Base-by-base conservation (phyloP, 2,888 invertebrate species). In the Lomographa bimaculata region DNA sequence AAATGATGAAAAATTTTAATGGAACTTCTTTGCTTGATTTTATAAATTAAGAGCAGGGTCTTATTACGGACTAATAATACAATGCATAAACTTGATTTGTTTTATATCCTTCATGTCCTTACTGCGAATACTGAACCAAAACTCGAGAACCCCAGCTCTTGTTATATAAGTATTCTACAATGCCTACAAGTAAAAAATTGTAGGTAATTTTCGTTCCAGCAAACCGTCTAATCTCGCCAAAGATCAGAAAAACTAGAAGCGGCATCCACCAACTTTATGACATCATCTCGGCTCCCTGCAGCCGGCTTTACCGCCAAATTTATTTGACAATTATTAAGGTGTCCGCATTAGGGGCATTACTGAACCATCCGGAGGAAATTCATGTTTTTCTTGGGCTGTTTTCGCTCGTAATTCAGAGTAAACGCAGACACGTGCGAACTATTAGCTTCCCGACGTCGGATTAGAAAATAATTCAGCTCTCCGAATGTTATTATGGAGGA, bases 281-380 rank as follows among this genome's bases (percentile, higher is more conserved):
- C 73, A 76, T 80, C 83, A 78, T 85, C 36, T 81, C 76, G 71
- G 67, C 68, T 70, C 71, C 78, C 77, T 14, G 14, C 14, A 14
- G 14, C 78, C 69, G 64, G 79, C 75, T 73, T 76, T 77, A 67
- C 71, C 66, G 42, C 70, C 69, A 61, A 87, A 87, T 89, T 89
- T 87, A 87, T 87, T 84, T 80, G 83, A 84, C 83, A 85, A 85
- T 84, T 84, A 84, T 84, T 79, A 85, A 87, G 84, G 87, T 84
- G 85, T 82, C 80, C 80, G 84, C 76, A 84, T 86, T 86, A 87
- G 71, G 71, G 48, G 74, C 79, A 79, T 84, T 84, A 83, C 70
- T 63, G 46, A 54, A 60, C 63, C 63, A 50, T 62, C 65, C 63
- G 70, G 65, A 71, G 84, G 81, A 79, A 84, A 84, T 77, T 79